phyloP scores from a whole-genome alignment of 2,888 invertebrate species.

The Bombyx huttoni region DNA sequence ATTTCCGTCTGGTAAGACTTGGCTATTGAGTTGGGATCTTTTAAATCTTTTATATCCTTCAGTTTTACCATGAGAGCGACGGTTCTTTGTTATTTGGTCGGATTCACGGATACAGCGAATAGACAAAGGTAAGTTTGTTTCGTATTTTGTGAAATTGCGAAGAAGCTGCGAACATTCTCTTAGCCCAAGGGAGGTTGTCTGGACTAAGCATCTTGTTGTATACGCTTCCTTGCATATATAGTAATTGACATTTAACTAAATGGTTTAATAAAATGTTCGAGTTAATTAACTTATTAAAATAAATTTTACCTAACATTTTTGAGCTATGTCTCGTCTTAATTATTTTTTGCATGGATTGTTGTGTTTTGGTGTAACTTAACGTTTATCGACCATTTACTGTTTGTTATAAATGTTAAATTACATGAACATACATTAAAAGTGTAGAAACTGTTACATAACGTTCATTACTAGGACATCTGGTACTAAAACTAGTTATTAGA shows the following conservation, averaged over 20 bases:
- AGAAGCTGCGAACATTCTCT: conserved; percentile 38
- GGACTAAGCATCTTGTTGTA: conserved; percentile 57
- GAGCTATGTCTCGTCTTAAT: no score
- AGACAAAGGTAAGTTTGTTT: conserved; percentile 39
- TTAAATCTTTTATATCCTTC: conserved; percentile 19
- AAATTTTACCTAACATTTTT: no score
- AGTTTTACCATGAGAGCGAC: conserved; percentile 17
- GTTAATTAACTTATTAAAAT: background rate
- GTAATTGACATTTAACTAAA: background rate
- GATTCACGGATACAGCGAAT: conserved; percentile 27
- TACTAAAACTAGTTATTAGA: no score
- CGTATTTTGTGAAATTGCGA: conserved; percentile 61
- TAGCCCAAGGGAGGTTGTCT: conserved; percentile 55
- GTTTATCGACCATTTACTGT: no score
- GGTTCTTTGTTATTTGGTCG: conserved; percentile 35
- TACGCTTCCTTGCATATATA: conserved; percentile 25
- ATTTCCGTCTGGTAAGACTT: conserved; percentile 46
- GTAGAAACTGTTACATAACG: no score
- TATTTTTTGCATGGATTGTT: no score
- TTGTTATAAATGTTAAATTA: no score
- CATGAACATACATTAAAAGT: no score
- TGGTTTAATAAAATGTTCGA: conserved; percentile 7
- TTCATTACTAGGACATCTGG: no score
- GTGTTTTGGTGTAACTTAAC: no score
- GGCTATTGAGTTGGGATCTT: conserved; percentile 35